Evolutionary conservation across 35 echinoderm and acorn worm species (phyloP).

Genomic region (Anneissia japonica): DNA sequence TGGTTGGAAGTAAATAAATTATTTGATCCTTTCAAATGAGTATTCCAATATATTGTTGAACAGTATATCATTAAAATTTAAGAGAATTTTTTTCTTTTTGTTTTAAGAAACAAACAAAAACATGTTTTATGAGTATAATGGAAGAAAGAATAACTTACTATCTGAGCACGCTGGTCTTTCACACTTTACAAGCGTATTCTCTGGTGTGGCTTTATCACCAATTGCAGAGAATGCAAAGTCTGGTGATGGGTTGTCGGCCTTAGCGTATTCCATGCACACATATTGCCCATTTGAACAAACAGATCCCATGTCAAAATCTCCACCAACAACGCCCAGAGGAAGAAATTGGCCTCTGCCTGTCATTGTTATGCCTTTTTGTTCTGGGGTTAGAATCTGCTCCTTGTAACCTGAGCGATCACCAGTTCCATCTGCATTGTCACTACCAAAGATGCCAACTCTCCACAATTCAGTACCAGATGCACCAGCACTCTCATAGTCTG

Average conservation of each 20-base stretch:
- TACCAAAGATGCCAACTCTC: conserved; percentile 81
- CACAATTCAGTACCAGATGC: conserved; percentile 56
- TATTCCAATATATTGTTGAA: no score
- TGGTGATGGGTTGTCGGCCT: neutral
- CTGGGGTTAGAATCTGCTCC: conserved; percentile 47
- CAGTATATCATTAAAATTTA: no score
- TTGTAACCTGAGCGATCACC: conserved; percentile 64
- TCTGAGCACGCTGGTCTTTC: neutral
- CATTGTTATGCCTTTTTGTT: conserved; percentile 8
- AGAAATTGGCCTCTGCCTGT: neutral
- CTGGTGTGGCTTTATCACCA: neutral
- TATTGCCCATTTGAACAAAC: neutral
- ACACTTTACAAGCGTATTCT: neutral
- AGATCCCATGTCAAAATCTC: neutral
- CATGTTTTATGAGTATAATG: no score
- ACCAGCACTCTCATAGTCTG: conserved; percentile 18
- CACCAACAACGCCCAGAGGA: neutral
- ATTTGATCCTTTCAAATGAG: no score
- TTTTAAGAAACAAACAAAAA: no score
- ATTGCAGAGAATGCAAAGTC: neutral
- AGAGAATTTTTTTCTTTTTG: no score
- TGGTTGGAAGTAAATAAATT: no score
- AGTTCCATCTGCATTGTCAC: conserved; percentile 56
- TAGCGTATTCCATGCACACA: neutral
- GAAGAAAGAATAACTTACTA: no score